A percentile compares a stretch with the other conserved stretches of the same genome.
These are phyloP conservation scores for Adelognathus sp. DNA, from an alignment of 2,888 invertebrate species.

Conservation along the genomic window DNA sequence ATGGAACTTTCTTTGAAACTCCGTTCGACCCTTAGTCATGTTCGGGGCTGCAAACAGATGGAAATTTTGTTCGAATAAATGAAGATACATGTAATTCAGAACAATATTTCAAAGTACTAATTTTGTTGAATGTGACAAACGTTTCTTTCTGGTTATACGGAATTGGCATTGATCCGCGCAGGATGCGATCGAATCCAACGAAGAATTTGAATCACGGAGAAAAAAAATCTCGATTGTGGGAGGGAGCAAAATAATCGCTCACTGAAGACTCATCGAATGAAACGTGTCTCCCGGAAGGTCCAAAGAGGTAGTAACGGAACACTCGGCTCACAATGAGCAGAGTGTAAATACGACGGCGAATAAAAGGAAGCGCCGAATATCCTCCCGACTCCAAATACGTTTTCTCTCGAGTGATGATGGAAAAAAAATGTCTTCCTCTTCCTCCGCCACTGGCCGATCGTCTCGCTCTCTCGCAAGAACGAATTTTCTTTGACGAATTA, in stretches of 20 bases:
- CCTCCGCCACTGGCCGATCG: constrained; percentile 8
- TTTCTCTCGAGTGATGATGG: constrained; percentile 27
- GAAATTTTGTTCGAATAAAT: too few species aligned
- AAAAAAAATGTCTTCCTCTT: constrained; percentile 27
- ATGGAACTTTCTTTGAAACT: too few species aligned
- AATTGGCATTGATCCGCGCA: constrained; percentile 5
- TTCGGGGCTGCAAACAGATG: too few species aligned
- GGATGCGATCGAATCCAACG: background rate
- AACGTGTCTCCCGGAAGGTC: too few species aligned
- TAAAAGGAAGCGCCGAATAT: constrained; percentile 49
- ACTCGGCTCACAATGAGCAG: constrained; percentile 28
- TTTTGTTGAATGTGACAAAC: too few species aligned
- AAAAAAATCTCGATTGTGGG: too few species aligned
- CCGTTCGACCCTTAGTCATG: too few species aligned
- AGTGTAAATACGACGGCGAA: constrained; percentile 55
- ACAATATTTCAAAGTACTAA: too few species aligned
- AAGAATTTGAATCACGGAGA: background rate
- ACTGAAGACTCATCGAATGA: too few species aligned
- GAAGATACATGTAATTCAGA: too few species aligned
- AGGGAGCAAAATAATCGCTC: too few species aligned
- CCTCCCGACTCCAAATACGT: constrained; percentile 17
- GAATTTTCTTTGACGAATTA: constrained; percentile 75
- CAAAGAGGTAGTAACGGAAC: background rate
- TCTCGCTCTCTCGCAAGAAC: constrained; percentile 33
- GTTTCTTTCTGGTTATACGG: too few species aligned